Conservation (phyloP, 2,113 vertebrate species). For the Isichthys henryi region DNA sequence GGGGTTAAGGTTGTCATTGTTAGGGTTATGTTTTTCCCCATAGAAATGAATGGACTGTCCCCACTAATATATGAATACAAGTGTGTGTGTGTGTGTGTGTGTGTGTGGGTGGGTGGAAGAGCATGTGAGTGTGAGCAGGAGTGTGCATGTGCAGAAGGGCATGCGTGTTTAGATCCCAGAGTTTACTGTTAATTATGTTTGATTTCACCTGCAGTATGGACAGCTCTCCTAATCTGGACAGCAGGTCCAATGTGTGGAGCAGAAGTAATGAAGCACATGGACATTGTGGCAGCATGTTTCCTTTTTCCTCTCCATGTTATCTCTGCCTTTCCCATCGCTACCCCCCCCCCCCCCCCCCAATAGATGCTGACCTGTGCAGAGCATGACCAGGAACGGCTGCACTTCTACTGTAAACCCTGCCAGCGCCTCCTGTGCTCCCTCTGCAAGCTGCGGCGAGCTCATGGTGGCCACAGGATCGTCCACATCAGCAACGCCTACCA, state of each 20-base stretch:
- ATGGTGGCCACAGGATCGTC: conserved; percentile 83
- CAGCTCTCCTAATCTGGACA: neutral
- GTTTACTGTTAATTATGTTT: neutral
- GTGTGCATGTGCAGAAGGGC: neutral
- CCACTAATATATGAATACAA: too few species aligned
- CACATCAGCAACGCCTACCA: conserved; percentile 85
- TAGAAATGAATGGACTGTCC: too few species aligned
- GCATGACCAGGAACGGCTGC: conserved; percentile 77
- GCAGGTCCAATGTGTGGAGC: neutral
- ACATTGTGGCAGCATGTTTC: neutral
- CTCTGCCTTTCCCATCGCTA: neutral
- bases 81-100: neutral
- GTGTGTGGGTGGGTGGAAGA: neutral
- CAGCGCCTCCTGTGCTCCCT: conserved; percentile 86
- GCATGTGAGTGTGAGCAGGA: neutral
- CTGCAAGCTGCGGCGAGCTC: conserved; percentile 81
- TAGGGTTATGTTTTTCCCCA: too few species aligned
- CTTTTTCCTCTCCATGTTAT: neutral
- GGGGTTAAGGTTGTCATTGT: too few species aligned
- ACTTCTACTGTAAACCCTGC: conserved; percentile 88
- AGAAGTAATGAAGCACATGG: neutral
- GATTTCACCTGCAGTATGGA: neutral
- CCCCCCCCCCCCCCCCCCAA: neutral
- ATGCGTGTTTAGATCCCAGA: neutral
- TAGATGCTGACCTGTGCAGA: conserved; percentile 65